phyloP scores from a whole-genome alignment of 2,888 invertebrate genomes.

The Teleogryllus oceanicus region DNA sequence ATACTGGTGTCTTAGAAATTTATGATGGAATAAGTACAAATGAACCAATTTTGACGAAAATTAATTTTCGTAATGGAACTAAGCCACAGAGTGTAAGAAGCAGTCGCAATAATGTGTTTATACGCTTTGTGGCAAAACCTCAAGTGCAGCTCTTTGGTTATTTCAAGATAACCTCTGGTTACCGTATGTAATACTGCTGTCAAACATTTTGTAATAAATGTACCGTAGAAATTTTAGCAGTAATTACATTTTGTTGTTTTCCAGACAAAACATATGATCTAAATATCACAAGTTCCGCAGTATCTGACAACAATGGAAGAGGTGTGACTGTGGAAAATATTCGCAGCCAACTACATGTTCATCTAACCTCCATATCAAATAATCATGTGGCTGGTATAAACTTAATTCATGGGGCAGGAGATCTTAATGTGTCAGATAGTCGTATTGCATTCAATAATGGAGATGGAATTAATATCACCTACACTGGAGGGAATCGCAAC shows the following conservation, averaged over 20 bases:
- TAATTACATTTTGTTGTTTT: conserved; percentile 33
- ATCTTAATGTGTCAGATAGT: conserved; percentile 89
- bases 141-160: conserved; percentile 72
- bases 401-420: conserved; percentile 85
- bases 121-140: conserved; percentile 73
- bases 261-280: conserved; percentile 74
- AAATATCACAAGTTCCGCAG: conserved; percentile 77
- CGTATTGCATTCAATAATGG: conserved; percentile 86
- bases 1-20: conserved; percentile 60
- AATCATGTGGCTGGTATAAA: conserved; percentile 89
- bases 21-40: conserved; percentile 47
- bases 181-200: conserved; percentile 50
- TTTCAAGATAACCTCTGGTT: conserved; percentile 72
- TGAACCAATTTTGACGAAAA: conserved; percentile 66
- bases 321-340: conserved; percentile 93
- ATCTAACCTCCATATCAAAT: conserved; percentile 75
- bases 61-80: conserved; percentile 77
- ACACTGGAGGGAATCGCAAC: conserved; percentile 90
- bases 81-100: conserved; percentile 86
- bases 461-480: conserved; percentile 93
- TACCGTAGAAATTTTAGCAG: neutral
- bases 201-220: neutral
- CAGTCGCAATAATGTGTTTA: conserved; percentile 71
- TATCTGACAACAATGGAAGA: conserved; percentile 87
- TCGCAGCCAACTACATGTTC: conserved; percentile 81